These are phyloP conservation scores for Chamaedrilus cognettii DNA, from an alignment of 2,888 invertebrate genomes.

Conservation along the genomic window DNA sequence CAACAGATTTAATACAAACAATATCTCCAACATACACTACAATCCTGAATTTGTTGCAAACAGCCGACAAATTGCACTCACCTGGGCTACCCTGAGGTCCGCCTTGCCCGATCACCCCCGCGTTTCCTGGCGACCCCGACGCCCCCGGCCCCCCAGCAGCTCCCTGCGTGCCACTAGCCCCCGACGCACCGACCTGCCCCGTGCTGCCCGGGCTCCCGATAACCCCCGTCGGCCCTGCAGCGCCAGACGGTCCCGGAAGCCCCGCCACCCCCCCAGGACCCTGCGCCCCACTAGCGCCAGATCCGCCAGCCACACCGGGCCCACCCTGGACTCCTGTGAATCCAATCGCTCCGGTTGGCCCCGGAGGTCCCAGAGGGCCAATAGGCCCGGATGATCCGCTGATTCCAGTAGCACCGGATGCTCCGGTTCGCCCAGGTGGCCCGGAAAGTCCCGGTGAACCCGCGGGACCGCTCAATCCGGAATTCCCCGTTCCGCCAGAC, in stretches of 20 bases:
- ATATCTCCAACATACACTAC: too few relatives aligned
- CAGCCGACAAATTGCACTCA: too few relatives aligned
- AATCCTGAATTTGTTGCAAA: too few relatives aligned
- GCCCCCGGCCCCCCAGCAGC: background rate
- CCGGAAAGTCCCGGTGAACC: background rate
- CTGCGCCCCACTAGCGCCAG: slow-evolving; percentile 3
- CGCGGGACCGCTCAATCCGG: too few relatives aligned
- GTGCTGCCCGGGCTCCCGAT: too few relatives aligned
- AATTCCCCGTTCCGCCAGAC: too few relatives aligned
- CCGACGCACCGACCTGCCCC: too few relatives aligned
- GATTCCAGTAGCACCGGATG: slow-evolving; percentile 17
- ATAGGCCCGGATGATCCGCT: slow-evolving; percentile 8
- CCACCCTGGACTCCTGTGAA: background rate
- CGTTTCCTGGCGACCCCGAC: background rate
- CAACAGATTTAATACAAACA: too few relatives aligned
- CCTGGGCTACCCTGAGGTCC: too few relatives aligned
- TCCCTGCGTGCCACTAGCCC: too few relatives aligned
- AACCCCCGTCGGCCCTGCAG: too few relatives aligned
- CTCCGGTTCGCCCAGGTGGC: slow-evolving; percentile 4
- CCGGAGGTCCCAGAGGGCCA: slow-evolving; percentile 5
- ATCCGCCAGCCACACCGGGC: slow-evolving; percentile 5
- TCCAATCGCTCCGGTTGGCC: slow-evolving; percentile 14
- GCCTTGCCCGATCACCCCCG: background rate
- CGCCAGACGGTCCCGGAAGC: slow-evolving; percentile 6
- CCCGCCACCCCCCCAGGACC: slow-evolving; percentile 12